These are phyloP conservation scores for Cheirogaleus major DNA, from an alignment of 2,797 vertebrate genomes.

Conservation along the genomic window DNA sequence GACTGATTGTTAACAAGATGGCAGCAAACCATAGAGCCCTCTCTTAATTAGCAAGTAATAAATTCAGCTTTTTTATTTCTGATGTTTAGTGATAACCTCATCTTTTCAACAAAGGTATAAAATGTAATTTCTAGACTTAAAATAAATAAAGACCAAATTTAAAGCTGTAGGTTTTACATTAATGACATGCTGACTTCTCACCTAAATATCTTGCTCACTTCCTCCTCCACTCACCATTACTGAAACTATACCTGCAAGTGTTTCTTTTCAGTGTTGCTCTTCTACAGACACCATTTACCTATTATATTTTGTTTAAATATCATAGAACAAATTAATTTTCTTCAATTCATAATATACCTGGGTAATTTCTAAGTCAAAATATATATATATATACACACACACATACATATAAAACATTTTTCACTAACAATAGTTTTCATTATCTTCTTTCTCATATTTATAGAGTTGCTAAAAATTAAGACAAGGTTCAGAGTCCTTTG, in stretches of 20 bases:
- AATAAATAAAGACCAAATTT: neutral
- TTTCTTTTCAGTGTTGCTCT: neutral
- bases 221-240: neutral
- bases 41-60: neutral
- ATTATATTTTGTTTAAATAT: neutral
- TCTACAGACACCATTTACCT: neutral
- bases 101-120: neutral
- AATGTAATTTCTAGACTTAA: neutral
- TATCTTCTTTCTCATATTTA: neutral
- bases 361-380: neutral
- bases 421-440: neutral
- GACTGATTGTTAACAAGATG: neutral
- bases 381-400: neutral
- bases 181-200: neutral
- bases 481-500: neutral
- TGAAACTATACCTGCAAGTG: neutral
- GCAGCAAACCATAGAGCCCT: too few species aligned
- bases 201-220: neutral
- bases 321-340: neutral
- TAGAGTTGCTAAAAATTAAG: neutral
- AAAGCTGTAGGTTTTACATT: neutral
- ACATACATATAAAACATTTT: neutral
- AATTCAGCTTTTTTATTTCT: neutral
- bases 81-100: neutral
- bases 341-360: neutral